Conservation (phyloP, 2,797 vertebrate genomes). For the Rhinogobio ventralis region DNA sequence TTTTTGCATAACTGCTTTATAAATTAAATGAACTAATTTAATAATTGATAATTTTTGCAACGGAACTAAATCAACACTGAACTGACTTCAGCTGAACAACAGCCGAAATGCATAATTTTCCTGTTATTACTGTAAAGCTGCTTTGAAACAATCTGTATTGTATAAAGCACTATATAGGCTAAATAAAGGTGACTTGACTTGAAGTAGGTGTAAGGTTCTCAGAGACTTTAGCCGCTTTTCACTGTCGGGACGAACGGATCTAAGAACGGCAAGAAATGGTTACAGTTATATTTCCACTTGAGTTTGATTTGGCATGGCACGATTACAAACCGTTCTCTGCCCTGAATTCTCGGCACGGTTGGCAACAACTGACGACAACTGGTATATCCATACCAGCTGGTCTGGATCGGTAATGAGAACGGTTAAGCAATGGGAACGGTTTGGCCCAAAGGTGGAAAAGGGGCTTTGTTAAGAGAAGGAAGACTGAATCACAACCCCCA, state of each 20-base stretch:
- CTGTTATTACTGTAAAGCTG: no score
- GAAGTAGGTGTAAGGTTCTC: background rate
- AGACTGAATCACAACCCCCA: background rate
- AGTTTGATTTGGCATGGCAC: background rate
- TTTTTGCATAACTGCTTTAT: no score
- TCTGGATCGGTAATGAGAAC: background rate
- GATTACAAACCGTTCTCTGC: background rate
- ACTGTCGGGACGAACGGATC: rapidly evolving
- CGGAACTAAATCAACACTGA: no score
- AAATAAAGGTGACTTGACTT: no score
- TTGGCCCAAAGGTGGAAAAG: background rate
- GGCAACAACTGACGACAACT: rapidly evolving
- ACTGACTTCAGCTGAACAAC: no score
- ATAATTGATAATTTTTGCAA: no score
- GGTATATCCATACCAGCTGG: background rate
- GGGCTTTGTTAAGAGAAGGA: background rate
- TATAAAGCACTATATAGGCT: no score
- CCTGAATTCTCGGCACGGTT: background rate
- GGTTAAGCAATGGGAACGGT: background rate
- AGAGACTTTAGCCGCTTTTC: background rate
- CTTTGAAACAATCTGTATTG: no score
- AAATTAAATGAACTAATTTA: no score
- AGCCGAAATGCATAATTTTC: no score
- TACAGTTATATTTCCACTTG: background rate
- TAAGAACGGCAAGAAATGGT: background rate